Base-by-base conservation (phyloP, 2,888 invertebrate species). In the Campaea margaritaria region DNA sequence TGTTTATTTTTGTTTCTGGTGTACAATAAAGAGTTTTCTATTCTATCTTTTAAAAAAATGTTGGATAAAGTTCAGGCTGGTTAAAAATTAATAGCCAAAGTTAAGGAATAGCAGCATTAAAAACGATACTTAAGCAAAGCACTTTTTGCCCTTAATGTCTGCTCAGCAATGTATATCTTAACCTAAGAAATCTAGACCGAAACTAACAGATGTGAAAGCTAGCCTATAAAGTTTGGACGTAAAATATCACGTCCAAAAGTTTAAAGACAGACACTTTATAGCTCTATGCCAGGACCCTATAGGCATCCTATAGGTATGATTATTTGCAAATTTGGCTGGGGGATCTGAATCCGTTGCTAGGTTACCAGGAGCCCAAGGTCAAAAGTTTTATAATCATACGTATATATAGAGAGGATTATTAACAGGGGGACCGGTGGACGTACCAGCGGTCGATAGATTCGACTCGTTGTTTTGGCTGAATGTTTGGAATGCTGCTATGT, bases 351-450 rank as follows among this genome's bases (percentile, higher is more conserved):
- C 75, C 85, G 91, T 91, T 90, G 91, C 90, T 89, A 89, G 86
- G 91, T 84, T 87, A 90, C 89, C 81, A 81, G 83, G 84, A 81
- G 78, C 83, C 88, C 91, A 91, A 91, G 91, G 91, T 91, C 91
- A 91, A 76, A 82, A 78, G 79, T 79, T 81, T 81, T 85, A 87
- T 86, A 87, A 75, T 68, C 75, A 75, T 79, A 82, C 74, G 75
- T 83, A 85, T 83, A 85, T 83, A 81, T 70, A 65, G 70, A 77
- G 76, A 72, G 71, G 31, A 31, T 31, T 80, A 78, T 83, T n/a
- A 80, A 79, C 79, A 76, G 85, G 87, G 87, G 87, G 82, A 67
- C 51, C 43, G 41, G 41, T 54, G 73, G 73, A 76, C 73, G 28
- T 54, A 64, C 64, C 41, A 5, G 45, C 68, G 72, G 85, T 84